Evolutionary conservation across 2,888 invertebrate genomes (phyloP).

Genomic region (Ephialtes manifestator): DNA sequence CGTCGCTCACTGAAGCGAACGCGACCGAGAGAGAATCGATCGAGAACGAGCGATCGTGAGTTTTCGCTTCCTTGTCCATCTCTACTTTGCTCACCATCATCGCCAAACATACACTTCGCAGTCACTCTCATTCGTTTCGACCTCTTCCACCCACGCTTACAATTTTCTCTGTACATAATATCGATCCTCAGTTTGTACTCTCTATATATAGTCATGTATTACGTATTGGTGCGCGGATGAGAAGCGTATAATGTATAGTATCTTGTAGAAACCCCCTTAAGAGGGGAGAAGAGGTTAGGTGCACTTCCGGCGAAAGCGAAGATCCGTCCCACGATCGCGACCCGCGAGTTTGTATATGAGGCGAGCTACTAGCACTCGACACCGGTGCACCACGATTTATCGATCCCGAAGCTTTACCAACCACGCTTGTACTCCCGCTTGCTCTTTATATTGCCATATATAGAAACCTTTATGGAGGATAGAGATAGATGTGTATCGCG

Average conservation of each 20-base stretch:
- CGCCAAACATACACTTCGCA: background rate
- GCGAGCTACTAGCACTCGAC: background rate
- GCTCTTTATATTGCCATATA: constrained; percentile 34
- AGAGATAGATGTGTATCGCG: constrained; percentile 50
- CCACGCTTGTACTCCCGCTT: constrained; percentile 37
- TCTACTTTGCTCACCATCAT: background rate
- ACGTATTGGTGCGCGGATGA: constrained; percentile 24
- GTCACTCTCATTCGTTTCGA: background rate
- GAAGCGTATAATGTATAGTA: constrained; percentile 11
- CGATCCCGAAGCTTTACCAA: constrained; percentile 55
- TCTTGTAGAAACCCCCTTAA: constrained; percentile 3
- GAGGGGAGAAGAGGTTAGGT: background rate
- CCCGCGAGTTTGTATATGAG: constrained; percentile 40
- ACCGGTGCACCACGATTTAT: constrained; percentile 55
- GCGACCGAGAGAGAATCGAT: constrained; percentile 16
- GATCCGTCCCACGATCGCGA: constrained; percentile 69
- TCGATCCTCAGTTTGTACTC: background rate
- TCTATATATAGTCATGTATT: background rate
- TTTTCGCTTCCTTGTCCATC: constrained; percentile 16
- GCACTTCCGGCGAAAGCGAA: constrained; percentile 69
- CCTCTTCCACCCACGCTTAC: background rate
- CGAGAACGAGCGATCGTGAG: constrained; percentile 16
- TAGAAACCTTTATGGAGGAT: constrained; percentile 54
- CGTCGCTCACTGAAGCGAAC: constrained; percentile 18
- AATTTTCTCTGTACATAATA: constrained; percentile 12